Evolutionary conservation across 1,140 invertebrate genomes (phyloP), one percentile per base, ranked within the genome.

Genomic region (Drosophila guanche): DNA sequence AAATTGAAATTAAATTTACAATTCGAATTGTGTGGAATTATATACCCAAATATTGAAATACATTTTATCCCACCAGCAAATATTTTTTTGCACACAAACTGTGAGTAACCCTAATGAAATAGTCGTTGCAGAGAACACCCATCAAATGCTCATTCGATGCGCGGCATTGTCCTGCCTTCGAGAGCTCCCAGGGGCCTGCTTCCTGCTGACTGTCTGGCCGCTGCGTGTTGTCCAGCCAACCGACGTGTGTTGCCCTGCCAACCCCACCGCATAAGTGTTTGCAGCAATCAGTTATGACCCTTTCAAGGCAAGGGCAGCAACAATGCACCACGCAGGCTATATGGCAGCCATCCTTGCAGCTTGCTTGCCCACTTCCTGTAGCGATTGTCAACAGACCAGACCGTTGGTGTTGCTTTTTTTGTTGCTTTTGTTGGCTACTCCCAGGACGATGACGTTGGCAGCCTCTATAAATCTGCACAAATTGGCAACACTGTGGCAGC

Each of bases 401-500:
- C 42, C 37, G 60, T 66, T 52, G 61, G 81, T 62, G 57, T 50
- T 76, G 72, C 65, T 67, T 76, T 37, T 41, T 61, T 50, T 43
- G 29, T 37, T 51, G 20, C 48, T 25, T 41, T 50, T 59, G 48
- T 47, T 67, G 40, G 37, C 63, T 43, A 47, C 65, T 41, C 57
- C 55, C 55, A 41, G 33, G 54, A 37, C 52, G 45, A 62, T 53
- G 33, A 76, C 66, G 57, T 68, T 60, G 73, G 54, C 72, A 58
- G 56, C 61, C 83, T 88, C 83, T 74, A 88, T 88, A 88, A 88
- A 88, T 88, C 83, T 88, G 78, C 75, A 88, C 83, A 88, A 88
- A 88, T 88, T 88, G 83, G 83, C 83, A 88, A 80, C 83, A 77
- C 83, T 88, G 83, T 79, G 81, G 83, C 83, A 66, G 83, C 78